phyloP scores from a whole-genome alignment of 2,888 invertebrate genomes.

The Oasisia sp. region DNA sequence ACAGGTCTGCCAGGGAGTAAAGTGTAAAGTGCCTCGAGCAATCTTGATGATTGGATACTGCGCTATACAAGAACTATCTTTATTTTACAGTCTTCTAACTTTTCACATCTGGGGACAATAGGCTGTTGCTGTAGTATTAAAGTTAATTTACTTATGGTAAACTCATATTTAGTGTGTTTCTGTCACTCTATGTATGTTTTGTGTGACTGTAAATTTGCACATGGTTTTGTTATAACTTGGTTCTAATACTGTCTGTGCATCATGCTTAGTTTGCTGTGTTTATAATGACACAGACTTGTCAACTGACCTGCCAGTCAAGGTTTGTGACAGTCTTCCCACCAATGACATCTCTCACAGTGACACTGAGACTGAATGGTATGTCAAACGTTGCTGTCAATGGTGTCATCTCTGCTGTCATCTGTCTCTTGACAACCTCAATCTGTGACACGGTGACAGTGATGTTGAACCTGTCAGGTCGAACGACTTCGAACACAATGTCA shows the following conservation, averaged over 20 bases:
- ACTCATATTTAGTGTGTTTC: background rate
- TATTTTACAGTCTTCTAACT: background rate
- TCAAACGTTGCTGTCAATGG: background rate
- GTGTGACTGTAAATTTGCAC: background rate
- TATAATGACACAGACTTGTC: background rate
- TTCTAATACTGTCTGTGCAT: too few relatives aligned
- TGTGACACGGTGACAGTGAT: background rate
- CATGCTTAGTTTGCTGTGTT: background rate
- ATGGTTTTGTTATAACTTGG: too few relatives aligned
- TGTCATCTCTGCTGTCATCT: background rate
- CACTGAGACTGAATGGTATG: background rate
- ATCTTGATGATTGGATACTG: too few relatives aligned
- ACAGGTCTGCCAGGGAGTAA: too few relatives aligned
- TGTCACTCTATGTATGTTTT: background rate
- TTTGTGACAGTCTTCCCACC: conserved; percentile 2
- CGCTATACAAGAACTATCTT: too few relatives aligned
- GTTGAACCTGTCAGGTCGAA: background rate
- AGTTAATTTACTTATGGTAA: too few relatives aligned
- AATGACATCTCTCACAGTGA: background rate
- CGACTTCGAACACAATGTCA: background rate
- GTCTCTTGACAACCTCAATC: background rate
- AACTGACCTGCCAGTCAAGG: conserved; percentile 3
- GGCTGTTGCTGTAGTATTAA: background rate
- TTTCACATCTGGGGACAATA: background rate
- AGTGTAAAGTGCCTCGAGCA: too few relatives aligned